Conservation (phyloP, 37 sponge, comb jelly and placozoan species). For the Spongia lamella region DNA sequence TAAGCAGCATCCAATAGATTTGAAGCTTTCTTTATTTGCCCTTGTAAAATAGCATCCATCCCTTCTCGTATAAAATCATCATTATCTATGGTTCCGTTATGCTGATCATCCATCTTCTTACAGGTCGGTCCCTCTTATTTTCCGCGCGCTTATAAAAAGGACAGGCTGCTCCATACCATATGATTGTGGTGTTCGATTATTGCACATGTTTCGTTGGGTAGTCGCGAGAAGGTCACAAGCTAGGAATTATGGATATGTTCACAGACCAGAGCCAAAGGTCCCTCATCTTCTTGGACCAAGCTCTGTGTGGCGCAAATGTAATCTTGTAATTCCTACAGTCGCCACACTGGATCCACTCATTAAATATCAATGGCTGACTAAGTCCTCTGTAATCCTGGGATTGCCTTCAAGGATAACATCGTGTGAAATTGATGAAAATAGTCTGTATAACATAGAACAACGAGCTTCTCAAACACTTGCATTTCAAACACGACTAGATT, state of each 20-base stretch:
- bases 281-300: slow-evolving; percentile 80
- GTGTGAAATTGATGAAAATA: neutral
- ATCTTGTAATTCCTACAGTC: slow-evolving; percentile 56
- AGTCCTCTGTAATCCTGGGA: slow-evolving; percentile 41
- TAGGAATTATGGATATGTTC: too few relatives aligned
- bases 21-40: slow-evolving; percentile 28
- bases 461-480: slow-evolving; percentile 34
- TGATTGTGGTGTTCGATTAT: too few relatives aligned
- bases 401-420: slow-evolving; percentile 45
- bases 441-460: slow-evolving; percentile 22
- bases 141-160: too few relatives aligned
- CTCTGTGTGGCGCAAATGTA: slow-evolving; percentile 74
- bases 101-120: too few relatives aligned
- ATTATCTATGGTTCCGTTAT: too few relatives aligned
- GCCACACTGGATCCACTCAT: slow-evolving; percentile 32
- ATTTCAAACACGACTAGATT: neutral
- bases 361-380: slow-evolving; percentile 75
- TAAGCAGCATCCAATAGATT: slow-evolving; percentile 41
- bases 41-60: slow-evolving; percentile 16
- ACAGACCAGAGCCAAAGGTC: slow-evolving; percentile 4
- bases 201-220: too few relatives aligned
- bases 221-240: too few relatives aligned
- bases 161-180: too few relatives aligned
- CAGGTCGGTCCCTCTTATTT: too few relatives aligned
- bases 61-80: slow-evolving; percentile 3